Conservation (phyloP, 1,140 invertebrate genomes). For the Lepidostoma basale region DNA sequence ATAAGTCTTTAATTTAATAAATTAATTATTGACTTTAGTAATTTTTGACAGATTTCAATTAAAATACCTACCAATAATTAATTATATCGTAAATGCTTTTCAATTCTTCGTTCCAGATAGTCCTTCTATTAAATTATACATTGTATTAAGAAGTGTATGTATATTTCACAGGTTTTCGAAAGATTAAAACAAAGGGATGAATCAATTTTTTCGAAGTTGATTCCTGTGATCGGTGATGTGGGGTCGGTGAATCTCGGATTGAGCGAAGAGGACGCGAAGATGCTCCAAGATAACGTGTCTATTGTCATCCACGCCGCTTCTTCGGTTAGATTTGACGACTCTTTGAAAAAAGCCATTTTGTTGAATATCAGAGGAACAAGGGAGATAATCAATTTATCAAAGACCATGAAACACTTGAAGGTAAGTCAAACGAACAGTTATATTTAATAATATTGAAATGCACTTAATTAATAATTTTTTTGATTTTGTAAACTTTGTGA, state of each 20-base stretch:
- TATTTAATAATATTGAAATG: neutral
- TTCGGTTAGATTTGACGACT: conserved; percentile 72
- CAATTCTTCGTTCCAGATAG: too few species aligned
- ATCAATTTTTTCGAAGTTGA: conserved; percentile 56
- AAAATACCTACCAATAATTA: too few species aligned
- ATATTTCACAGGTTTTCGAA: conserved; percentile 50
- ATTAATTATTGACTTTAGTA: too few species aligned
- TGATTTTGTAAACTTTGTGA: too few species aligned
- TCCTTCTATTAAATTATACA: neutral
- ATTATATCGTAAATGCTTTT: neutral
- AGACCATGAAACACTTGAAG: conserved; percentile 62
- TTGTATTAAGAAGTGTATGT: neutral
- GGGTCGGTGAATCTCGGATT: conserved; percentile 46
- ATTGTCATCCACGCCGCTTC: conserved; percentile 39
- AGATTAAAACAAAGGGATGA: conserved; percentile 52
- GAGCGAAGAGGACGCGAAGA: conserved; percentile 21
- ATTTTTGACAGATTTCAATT: too few species aligned
- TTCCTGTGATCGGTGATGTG: conserved; percentile 67
- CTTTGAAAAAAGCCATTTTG: conserved; percentile 64
- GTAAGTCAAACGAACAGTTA: too few species aligned
- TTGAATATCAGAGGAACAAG: conserved; percentile 62
- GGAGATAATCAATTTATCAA: conserved; percentile 60
- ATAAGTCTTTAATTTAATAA: too few species aligned
- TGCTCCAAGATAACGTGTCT: conserved; percentile 50
- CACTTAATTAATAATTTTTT: too few species aligned